Evolutionary conservation across 2,888 invertebrate species (phyloP).

Genomic region (Helobdella robusta): DNA sequence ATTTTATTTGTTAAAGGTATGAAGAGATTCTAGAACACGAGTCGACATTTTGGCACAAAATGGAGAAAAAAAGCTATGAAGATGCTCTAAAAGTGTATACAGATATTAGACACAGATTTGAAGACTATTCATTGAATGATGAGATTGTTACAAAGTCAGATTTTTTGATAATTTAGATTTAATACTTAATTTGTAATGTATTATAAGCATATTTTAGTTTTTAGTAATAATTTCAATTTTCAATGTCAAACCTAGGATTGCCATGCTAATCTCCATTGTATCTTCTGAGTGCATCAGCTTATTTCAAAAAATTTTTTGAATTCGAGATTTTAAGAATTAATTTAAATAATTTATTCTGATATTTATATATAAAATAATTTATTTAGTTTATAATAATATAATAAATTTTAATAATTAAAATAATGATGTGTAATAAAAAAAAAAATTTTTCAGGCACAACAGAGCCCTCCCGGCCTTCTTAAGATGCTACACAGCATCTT

Average conservation of each 20-base stretch:
- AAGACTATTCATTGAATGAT: neutral
- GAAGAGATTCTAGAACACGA: slow-evolving; percentile 43
- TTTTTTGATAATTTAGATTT: neutral
- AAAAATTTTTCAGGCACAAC: slow-evolving; percentile 34
- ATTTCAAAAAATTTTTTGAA: neutral
- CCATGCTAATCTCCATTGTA: no score
- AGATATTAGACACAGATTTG: slow-evolving; percentile 31
- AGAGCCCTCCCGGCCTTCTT: slow-evolving; percentile 54
- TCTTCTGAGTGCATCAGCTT: no score
- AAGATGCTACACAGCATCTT: slow-evolving; percentile 56
- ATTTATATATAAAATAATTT: neutral
- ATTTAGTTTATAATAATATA: neutral
- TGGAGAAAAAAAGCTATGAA: slow-evolving; percentile 44
- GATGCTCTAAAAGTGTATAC: slow-evolving; percentile 41
- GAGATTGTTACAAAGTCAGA: neutral
- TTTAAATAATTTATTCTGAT: slow-evolving; percentile 3
- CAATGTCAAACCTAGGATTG: no score
- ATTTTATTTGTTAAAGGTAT: no score
- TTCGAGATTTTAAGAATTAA: neutral
- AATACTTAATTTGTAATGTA: neutral
- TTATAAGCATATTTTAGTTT: neutral
- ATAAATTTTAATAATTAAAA: neutral
- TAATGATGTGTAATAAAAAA: neutral
- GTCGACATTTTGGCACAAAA: slow-evolving; percentile 41
- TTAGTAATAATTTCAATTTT: no score